Conservation (phyloP, 2,113 vertebrate species). For the Indri indri region DNA sequence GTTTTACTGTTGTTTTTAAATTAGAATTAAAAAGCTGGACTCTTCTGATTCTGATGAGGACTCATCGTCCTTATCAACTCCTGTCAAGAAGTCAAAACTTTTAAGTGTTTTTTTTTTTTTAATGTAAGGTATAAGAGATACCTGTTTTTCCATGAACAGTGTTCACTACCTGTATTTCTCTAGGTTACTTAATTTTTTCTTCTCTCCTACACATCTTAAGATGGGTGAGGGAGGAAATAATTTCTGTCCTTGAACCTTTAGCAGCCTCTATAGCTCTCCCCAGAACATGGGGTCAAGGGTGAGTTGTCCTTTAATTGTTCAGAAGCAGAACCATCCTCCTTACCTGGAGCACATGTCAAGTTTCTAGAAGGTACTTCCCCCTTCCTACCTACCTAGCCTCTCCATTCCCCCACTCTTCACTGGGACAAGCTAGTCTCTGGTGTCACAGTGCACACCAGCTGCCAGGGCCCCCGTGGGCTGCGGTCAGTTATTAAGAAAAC, state of each 20-base stretch:
- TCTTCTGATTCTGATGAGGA: neutral
- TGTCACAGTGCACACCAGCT: conserved; percentile 62
- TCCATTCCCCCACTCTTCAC: neutral
- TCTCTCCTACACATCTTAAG: neutral
- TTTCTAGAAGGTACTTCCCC: conserved; percentile 73
- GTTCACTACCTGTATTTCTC: neutral
- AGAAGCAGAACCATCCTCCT: neutral
- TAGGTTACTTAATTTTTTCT: neutral
- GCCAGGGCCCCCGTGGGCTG: conserved; percentile 43
- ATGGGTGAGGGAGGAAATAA: neutral
- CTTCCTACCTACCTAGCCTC: neutral
- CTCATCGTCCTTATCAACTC: neutral
- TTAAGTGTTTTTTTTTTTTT: neutral
- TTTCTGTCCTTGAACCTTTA: neutral
- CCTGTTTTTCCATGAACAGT: neutral
- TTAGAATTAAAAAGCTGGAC: neutral
- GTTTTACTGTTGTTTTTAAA: neutral
- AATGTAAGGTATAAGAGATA: neutral
- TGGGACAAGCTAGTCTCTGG: neutral
- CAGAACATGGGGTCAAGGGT: neutral
- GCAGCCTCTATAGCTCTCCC: neutral
- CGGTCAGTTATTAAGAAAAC: conserved; percentile 67
- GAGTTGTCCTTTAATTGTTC: neutral
- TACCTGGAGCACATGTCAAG: neutral
- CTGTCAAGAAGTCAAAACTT: neutral